Base-by-base conservation (phyloP, 2,888 invertebrate species). In the Acleris laterana region DNA sequence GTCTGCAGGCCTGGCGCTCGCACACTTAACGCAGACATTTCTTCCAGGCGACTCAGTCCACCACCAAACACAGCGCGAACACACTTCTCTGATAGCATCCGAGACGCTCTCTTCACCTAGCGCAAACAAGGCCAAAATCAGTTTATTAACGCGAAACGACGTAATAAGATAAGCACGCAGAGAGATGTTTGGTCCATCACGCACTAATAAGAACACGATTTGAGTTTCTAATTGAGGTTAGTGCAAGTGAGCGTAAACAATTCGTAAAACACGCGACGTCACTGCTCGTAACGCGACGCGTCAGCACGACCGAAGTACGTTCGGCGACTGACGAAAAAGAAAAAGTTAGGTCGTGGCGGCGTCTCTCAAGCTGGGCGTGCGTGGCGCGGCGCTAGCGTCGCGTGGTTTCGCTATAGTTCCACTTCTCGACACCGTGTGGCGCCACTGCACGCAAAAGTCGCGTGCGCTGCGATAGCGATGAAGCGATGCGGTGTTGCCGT, bases 1-100 rank as follows among this genome's bases (percentile, higher is more conserved):
- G 86, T 77, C 77, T 88, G 90, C 72, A 91, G 82, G 76, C 89
- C 90, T 63, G 89, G 91, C 69, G 93, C 90, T 79, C 90, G 92
- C 81, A 93, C 91, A 86, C 94, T 94, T 88, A 95, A 92, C 84
- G 94, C 88, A 82, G 94, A 93, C 94, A 94, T 94, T 83, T 93
- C 86, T 81, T 85, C 83, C 60, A 73, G 62, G 71, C 71, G 62
- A 78, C 69, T 49, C 72, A 84, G 86, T 88, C 85, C 84, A 70
- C 70, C 75, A 72, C 77, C 75, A 69, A 77, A 74, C 76, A 84
- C 85, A 82, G 83, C 80, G 79, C 70, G 65, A 69, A 84, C 81
- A 81, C 91, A 90, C 90, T 88, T 83, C 83, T 85, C 84, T 76
- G 84, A 85, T 83, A 89, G 88, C 92, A 93, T 91, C 85, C 88